These are phyloP conservation scores for Penaeus chinensis DNA, from an alignment of 1,140 invertebrate species.

Conservation along the genomic window DNA sequence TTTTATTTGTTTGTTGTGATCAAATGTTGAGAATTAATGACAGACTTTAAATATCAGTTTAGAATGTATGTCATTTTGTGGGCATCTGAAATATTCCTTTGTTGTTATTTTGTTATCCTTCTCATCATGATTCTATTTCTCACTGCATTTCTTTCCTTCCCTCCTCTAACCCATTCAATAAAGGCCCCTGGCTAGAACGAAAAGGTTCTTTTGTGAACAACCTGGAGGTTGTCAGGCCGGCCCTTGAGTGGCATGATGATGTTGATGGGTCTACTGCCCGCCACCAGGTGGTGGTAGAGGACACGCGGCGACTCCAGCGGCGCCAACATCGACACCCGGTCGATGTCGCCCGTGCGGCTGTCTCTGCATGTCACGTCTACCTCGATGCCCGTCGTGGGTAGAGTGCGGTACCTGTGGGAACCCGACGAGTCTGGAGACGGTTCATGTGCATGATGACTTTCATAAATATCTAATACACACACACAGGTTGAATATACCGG, in stretches of 20 bases:
- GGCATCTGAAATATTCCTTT: no score
- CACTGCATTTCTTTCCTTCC: no score
- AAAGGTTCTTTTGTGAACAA: background rate
- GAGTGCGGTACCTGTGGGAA: slow-evolving; percentile 15
- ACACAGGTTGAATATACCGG: no score
- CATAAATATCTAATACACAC: no score
- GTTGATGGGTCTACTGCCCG: background rate
- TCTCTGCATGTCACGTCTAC: slow-evolving; percentile 23
- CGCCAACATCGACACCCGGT: background rate
- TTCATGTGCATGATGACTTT: no score
- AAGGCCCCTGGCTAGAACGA: background rate
- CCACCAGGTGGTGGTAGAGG: background rate
- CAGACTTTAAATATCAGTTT: no score
- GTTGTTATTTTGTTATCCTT: no score
- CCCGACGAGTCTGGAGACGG: no score
- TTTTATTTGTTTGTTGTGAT: no score
- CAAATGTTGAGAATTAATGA: no score
- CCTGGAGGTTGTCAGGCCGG: slow-evolving; percentile 1
- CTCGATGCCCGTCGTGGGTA: slow-evolving; percentile 28
- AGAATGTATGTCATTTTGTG: no score
- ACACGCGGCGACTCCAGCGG: background rate
- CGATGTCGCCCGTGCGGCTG: background rate
- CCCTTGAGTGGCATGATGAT: slow-evolving; percentile 29
- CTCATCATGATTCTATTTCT: no score
- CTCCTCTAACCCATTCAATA: background rate